phyloP scores from a whole-genome alignment of 2,888 invertebrate species.

The Hybos culiciformis region DNA sequence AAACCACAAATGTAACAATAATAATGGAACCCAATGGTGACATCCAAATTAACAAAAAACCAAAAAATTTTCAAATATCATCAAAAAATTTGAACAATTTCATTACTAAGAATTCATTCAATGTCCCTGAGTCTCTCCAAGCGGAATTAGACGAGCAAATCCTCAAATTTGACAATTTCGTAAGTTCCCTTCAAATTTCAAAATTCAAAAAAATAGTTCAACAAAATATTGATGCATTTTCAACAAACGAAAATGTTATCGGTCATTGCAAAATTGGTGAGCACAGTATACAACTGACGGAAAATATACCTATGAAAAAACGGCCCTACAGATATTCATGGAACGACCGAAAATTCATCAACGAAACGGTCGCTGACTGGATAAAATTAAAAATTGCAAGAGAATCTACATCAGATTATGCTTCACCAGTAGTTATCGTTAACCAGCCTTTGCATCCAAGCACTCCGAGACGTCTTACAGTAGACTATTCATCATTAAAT shows the following conservation, averaged over 20 bases:
- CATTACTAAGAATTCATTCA: not conserved
- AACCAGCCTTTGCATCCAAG: conserved; percentile 6
- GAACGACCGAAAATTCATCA: not conserved
- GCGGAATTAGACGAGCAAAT: conserved; percentile 1
- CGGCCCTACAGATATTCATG: not conserved
- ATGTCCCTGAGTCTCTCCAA: not conserved
- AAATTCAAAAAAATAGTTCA: conserved; percentile 1
- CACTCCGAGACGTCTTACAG: conserved; percentile 3
- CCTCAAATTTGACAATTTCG: not conserved
- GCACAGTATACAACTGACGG: not conserved
- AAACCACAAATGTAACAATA: not conserved
- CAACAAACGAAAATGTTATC: not conserved
- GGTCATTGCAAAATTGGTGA: conserved; percentile 3
- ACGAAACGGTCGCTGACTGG: not conserved
- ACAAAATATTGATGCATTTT: conserved; percentile 1
- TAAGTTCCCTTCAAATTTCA: not conserved
- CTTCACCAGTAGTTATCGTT: conserved; percentile 6
- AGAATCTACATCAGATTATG: conserved; percentile 5
- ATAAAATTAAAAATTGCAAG: conserved; percentile 2
- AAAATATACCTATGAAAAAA: not conserved
- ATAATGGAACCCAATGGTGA: conserved; percentile 1
- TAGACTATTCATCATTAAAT: conserved; percentile 1
- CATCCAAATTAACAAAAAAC: conserved; percentile 1
- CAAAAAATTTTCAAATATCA: not conserved
- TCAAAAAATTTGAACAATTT: not conserved